Conservation (phyloP, 2,888 invertebrate species). For the Platycheirus albimanus region DNA sequence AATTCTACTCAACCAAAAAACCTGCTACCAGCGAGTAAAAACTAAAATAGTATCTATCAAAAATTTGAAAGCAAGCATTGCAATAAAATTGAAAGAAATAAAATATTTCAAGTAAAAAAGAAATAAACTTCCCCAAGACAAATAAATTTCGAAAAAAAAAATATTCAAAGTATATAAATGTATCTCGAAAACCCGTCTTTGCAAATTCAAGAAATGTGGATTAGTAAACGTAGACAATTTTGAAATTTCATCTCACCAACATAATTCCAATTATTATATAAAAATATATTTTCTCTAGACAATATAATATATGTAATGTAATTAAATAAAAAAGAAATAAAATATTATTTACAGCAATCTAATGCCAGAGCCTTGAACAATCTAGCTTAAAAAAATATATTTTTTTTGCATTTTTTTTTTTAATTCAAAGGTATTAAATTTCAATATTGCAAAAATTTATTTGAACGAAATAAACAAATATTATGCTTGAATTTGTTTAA, state of each 20-base stretch:
- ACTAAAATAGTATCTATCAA: neutral
- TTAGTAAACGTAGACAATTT: constrained; percentile 49
- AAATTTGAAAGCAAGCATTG: constrained; percentile 46
- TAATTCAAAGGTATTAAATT: constrained; percentile 55
- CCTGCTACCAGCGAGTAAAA: neutral
- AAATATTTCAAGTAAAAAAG: constrained; percentile 11
- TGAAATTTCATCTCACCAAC: neutral
- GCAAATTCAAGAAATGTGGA: constrained; percentile 58
- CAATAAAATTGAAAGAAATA: constrained; percentile 24
- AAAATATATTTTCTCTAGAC: constrained; percentile 14
- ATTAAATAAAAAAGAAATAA: constrained; percentile 37
- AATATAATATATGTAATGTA: too few relatives aligned
- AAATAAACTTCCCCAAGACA: constrained; percentile 20
- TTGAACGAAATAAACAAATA: constrained; percentile 66
- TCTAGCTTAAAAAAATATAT: constrained; percentile 53
- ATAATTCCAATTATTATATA: constrained; percentile 37
- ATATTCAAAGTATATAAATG: constrained; percentile 6
- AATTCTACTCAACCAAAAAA: constrained; percentile 4
- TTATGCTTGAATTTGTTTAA: constrained; percentile 56
- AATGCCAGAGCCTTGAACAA: constrained; percentile 72
- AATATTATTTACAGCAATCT: constrained; percentile 69
- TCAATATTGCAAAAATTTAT: constrained; percentile 67
- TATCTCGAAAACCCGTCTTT: constrained; percentile 53
- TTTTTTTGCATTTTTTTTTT: constrained; percentile 33
- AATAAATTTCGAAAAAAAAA: constrained; percentile 2